Evolutionary conservation across 2,797 vertebrate species (phyloP), one percentile per base, ranked within the genome.

Genomic region (Oreonectes daqikongensis): DNA sequence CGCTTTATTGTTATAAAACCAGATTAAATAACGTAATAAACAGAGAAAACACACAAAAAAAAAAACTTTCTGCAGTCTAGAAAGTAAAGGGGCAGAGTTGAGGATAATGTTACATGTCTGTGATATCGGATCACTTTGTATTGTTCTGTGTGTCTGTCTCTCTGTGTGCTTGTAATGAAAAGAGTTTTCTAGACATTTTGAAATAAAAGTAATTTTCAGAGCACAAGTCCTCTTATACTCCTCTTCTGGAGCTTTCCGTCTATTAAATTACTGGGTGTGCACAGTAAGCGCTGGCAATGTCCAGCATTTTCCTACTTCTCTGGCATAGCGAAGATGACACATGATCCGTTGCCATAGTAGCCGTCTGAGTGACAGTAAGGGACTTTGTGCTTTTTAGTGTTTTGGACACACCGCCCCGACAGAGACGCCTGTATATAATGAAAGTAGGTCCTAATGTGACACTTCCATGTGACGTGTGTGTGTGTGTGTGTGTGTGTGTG

Each of bases 271-370:
- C 26, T 63, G 59, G 44, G 59, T 73, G 71, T 64, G 59, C 40
- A 4, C 40, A n/a, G 61, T 30, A 35, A 7, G 20, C 2, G 20
- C 28, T 73, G 57, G 40, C 2, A 15, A 12, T 12, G 12, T 42
- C 12, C 40, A 42, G 14, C 59, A 52, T 72, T 50, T 24, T 6
- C 11, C 28, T 20, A 15, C 28, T 0, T 50, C 30, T 14, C 70
- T 63, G 4, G 9, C 48, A 2, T 18, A 40, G 59, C 30, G 14
- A 50, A 48, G 8, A 38, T 35, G 70, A 72, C 57, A 48, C 14
- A 72, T 35, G 70, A 72, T 35, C 28, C 11, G 59, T 64, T 26
- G 60, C 20, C 60, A 73, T 73, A 46, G 71, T 52, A 52, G 64
- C 71, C 0, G 1, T n/a, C 20, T 2, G 1, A 64, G 59, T 28